Evolutionary conservation across 35 echinoderm and acorn worm species (phyloP), one percentile per base, ranked within the genome.

Genomic region (Strongylocentrotus purpuratus): DNA sequence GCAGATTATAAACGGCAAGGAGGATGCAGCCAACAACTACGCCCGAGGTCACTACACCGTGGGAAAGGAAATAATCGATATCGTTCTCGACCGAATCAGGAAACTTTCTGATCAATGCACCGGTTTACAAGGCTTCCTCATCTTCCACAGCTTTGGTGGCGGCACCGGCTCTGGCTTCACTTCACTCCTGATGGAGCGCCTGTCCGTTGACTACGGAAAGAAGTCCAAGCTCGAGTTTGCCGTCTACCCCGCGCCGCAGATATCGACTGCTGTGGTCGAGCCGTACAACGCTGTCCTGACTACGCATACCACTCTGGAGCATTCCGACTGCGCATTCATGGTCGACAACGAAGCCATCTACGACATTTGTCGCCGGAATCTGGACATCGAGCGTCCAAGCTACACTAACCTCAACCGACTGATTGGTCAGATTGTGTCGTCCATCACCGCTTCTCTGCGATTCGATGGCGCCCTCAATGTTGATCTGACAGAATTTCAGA

Each of bases 381-480:
- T 94, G 15, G 94, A 94, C 78, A 94, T 94, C 10, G 94, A 94
- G 71, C 61, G 94, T 86, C 94, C 94, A 31, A 94, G 71, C 2
- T 94, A 85, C 41, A 94, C 94, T 45, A 94, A 94, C 45, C 55
- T 94, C 11, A 94, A 94, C 22, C 61, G 94, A 3, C 70, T 94
- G 94, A 94, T 94, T 45, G 94, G 60, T 7, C 94, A 94, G 25
- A 94, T 94, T 32, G 94, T 94, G 35, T 94, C 87, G 2, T 89
- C 87, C 11, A 97, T 97, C 33, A 97, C 96, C 17, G 94, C 96
- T 46, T 97, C 96, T 12, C 94, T 97, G 70, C 94, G 96, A 9
- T 97, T 97, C 46, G 96, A 93, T 46, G 96, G 96, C 55, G 96
- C 96, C 35, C 94, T 97, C 12, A 97, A 97, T 71, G 96, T 97